Evolutionary conservation across 2,113 vertebrate species (phyloP).

Genomic region (Plestiodon gilberti): DNA sequence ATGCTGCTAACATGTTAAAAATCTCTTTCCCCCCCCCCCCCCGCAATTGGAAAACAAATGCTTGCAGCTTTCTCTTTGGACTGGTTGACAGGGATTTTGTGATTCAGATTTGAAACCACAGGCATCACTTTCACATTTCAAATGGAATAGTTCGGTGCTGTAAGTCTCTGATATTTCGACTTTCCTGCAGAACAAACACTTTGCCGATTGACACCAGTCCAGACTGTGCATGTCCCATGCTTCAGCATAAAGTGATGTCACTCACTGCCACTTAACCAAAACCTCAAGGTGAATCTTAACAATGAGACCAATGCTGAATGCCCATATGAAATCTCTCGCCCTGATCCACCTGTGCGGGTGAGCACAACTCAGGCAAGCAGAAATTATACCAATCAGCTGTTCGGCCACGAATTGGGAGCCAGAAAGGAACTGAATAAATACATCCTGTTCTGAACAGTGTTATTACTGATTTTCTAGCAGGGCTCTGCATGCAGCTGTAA

Average conservation of each 20-base stretch:
- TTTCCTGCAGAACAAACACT: not conserved
- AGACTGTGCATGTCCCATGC: not conserved
- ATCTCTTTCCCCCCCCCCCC: no score
- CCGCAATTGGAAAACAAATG: not conserved
- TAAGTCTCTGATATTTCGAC: not conserved
- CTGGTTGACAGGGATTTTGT: not conserved
- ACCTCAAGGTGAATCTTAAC: not conserved
- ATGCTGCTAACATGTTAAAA: constrained; percentile 25
- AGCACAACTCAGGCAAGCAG: not conserved
- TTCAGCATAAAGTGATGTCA: not conserved
- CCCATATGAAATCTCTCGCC: not conserved
- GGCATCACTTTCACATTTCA: not conserved
- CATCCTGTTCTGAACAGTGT: not conserved
- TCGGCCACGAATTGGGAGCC: no score
- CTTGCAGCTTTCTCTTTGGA: constrained; percentile 23
- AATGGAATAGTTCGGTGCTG: not conserved
- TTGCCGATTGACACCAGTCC: not conserved
- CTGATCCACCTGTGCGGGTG: not conserved
- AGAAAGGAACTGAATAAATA: not conserved
- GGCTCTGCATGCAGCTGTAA: not conserved
- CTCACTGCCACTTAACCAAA: not conserved
- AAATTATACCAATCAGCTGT: not conserved
- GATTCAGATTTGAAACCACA: not conserved
- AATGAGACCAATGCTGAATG: not conserved
- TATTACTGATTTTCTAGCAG: not conserved